A percentile compares a stretch with the other conserved stretches of the same genome.
Evolutionary conservation across 2,888 invertebrate genomes (phyloP).

Genomic region (Zelleria hepariella): DNA sequence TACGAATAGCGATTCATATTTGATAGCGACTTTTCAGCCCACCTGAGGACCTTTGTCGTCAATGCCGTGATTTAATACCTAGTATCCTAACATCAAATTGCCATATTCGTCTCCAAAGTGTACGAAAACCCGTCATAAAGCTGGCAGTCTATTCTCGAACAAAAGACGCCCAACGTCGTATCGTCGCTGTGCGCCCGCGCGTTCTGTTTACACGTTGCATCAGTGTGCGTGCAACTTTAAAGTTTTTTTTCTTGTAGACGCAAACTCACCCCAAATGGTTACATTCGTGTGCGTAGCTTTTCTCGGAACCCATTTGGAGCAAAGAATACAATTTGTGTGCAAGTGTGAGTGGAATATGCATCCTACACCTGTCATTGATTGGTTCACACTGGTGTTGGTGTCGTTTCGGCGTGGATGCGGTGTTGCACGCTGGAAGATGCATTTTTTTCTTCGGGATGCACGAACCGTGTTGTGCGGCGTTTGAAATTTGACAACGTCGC

Average conservation of each 20-base stretch:
- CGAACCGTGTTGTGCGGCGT: slow-evolving; percentile 30
- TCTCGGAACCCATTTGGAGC: slow-evolving; percentile 35
- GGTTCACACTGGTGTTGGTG: slow-evolving; percentile 17
- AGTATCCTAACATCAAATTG: background rate
- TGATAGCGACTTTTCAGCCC: no score
- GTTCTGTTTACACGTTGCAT: slow-evolving; percentile 26
- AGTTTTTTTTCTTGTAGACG: slow-evolving; percentile 12
- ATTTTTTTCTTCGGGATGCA: slow-evolving; percentile 29
- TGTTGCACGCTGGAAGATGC: slow-evolving; percentile 47
- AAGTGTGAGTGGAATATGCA: slow-evolving; percentile 29
- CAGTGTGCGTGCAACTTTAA: slow-evolving; percentile 15
- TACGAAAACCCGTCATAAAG: background rate
- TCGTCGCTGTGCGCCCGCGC: slow-evolving; percentile 24
- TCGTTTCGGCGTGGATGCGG: slow-evolving; percentile 38
- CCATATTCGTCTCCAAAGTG: background rate
- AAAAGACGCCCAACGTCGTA: background rate
- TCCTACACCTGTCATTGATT: slow-evolving; percentile 39
- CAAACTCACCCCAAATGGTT: slow-evolving; percentile 9
- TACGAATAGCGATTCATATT: no score
- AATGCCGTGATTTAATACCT: background rate
- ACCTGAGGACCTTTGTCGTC: no score
- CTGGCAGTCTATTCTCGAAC: background rate
- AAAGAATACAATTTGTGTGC: slow-evolving; percentile 17
- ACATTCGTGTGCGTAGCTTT: slow-evolving; percentile 28
- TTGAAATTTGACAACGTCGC: slow-evolving; percentile 63